These are phyloP conservation scores for Sebastes schlegelii DNA, from an alignment of 2,113 vertebrate genomes.

Conservation along the genomic window DNA sequence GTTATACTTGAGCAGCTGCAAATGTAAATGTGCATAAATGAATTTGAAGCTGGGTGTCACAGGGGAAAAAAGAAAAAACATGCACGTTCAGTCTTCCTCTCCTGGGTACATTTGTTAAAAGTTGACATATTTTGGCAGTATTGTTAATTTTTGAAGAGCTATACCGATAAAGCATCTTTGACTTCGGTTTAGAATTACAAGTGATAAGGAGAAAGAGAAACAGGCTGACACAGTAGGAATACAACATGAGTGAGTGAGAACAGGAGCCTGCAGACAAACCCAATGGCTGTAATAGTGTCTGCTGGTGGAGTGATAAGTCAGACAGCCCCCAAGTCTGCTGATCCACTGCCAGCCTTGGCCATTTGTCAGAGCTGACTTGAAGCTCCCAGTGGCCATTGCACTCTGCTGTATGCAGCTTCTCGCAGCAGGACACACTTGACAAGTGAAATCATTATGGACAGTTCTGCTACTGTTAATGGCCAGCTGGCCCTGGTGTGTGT, in stretches of 20 bases:
- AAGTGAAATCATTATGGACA: constrained; percentile 72
- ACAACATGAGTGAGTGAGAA: constrained; percentile 31
- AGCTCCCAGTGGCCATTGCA: constrained; percentile 72
- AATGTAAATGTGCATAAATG: constrained; percentile 30
- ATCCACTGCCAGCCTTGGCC: constrained; percentile 73
- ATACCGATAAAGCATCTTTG: constrained; percentile 9
- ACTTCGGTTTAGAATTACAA: constrained; percentile 33
- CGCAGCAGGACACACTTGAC: constrained; percentile 66
- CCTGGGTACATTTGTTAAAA: constrained; percentile 7
- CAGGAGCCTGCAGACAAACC: constrained; percentile 68
- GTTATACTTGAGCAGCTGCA: constrained; percentile 15
- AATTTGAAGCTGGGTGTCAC: constrained; percentile 18
- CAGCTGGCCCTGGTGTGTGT: constrained; percentile 48
- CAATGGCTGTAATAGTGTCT: constrained; percentile 76
- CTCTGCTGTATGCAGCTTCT: constrained; percentile 56
- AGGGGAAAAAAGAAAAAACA: not conserved
- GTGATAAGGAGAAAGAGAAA: constrained; percentile 31
- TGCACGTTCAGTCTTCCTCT: constrained; percentile 5
- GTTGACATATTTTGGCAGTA: constrained; percentile 29
- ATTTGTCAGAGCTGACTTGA: constrained; percentile 80
- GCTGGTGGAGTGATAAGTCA: constrained; percentile 77
- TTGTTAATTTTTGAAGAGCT: constrained; percentile 44
- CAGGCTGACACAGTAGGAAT: constrained; percentile 31
- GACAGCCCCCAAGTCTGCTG: constrained; percentile 71
- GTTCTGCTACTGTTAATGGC: constrained; percentile 53